A percentile compares a stretch with the other conserved stretches of the same genome.
phyloP scores from a whole-genome alignment of 2,113 vertebrate species.

The Psammodynastes pulverulentus region DNA sequence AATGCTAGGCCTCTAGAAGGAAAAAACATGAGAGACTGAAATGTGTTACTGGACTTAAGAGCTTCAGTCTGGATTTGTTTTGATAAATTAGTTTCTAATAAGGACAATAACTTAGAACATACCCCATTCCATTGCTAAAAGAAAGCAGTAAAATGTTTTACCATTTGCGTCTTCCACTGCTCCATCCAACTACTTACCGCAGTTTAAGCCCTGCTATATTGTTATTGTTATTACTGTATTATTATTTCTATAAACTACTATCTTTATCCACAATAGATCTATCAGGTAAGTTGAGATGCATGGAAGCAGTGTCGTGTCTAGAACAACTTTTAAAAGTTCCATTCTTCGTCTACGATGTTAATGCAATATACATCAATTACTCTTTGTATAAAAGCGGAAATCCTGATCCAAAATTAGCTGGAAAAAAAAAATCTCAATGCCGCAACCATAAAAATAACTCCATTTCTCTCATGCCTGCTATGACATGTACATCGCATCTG shows the following conservation, averaged over 20 bases:
- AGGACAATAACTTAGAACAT: constrained; percentile 37
- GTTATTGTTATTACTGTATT: not conserved
- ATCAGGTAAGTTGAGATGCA: not conserved
- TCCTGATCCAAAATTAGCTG: not conserved
- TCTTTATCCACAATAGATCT: not conserved
- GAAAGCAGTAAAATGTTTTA: constrained; percentile 52
- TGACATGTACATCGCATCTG: not conserved
- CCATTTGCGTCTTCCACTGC: not conserved
- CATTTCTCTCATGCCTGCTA: not conserved
- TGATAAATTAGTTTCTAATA: constrained; percentile 7
- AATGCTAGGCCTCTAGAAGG: not conserved
- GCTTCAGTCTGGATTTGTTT: constrained; percentile 35
- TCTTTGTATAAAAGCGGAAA: not conserved
- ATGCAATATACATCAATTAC: not conserved
- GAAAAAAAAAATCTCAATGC: not conserved
- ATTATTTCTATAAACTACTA: not conserved
- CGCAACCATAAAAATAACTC: not conserved
- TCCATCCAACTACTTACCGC: not conserved
- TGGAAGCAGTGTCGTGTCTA: not conserved
- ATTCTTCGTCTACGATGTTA: not conserved
- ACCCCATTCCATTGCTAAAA: constrained; percentile 43
- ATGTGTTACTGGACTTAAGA: not conserved
- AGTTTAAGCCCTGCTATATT: not conserved
- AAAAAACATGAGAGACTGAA: constrained; percentile 7
- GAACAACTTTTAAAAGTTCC: not conserved